Conservation (phyloP, 2,888 invertebrate species). For the Protonemura montana region DNA sequence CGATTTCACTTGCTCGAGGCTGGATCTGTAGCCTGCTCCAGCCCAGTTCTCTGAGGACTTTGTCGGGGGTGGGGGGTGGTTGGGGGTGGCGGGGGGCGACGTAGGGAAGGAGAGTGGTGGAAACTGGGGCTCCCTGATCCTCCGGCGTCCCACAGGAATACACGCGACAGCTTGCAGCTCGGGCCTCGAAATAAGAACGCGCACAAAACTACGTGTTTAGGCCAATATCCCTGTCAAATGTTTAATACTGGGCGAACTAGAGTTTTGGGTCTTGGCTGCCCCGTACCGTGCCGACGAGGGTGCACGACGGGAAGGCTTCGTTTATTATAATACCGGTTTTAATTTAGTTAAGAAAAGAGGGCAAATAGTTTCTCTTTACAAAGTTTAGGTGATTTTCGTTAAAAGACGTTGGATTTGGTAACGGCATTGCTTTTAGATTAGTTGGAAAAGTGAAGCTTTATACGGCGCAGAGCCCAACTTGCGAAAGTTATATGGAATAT, state of each 20-base stretch:
- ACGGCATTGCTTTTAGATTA: not conserved
- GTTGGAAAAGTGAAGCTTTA: not conserved
- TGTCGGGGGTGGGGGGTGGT: not conserved
- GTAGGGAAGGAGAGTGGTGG: not conserved
- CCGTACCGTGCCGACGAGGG: not conserved
- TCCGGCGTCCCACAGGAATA: not conserved
- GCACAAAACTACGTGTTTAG: not conserved
- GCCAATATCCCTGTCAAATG: slow-evolving; percentile 7
- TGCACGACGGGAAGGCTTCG: not conserved
- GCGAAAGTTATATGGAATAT: not conserved
- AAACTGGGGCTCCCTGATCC: not conserved
- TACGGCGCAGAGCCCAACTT: not conserved
- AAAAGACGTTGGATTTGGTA: not conserved
- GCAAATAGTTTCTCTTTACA: not conserved
- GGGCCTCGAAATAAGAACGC: slow-evolving; percentile 5
- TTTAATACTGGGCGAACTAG: not conserved
- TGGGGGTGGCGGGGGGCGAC: not conserved
- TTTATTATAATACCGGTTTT: not conserved
- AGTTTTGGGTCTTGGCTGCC: too few species aligned
- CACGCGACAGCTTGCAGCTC: slow-evolving; percentile 12
- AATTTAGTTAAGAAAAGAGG: not conserved
- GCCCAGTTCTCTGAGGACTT: not conserved
- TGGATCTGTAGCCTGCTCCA: not conserved
- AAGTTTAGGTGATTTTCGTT: not conserved
- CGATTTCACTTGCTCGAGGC: slow-evolving; percentile 7